Percentiles rank a stretch among this genome's conserved stretches.
Evolutionary conservation across 2,888 invertebrate species (phyloP).

Genomic region (Tipula lateralis): DNA sequence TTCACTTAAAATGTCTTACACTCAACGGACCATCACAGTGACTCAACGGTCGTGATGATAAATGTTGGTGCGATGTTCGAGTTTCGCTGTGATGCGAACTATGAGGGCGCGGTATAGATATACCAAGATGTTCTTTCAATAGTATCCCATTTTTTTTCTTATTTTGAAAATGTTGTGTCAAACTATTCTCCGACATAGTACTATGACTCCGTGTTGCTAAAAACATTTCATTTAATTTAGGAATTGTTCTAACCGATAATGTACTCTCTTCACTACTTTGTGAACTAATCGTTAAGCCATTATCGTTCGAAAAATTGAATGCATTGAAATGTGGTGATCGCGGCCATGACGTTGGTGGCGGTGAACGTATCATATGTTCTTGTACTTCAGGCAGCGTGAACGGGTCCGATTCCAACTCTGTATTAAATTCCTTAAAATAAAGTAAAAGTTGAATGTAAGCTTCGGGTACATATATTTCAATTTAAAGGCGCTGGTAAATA

Average conservation of each 20-base stretch:
- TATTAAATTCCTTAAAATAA: constrained; percentile 29
- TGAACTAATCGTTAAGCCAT: constrained; percentile 33
- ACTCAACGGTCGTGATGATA: constrained; percentile 16
- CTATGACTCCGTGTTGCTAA: constrained; percentile 1
- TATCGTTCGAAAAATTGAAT: constrained; percentile 32
- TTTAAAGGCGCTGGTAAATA: constrained; percentile 42
- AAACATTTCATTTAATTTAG: constrained; percentile 28
- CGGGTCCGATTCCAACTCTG: constrained; percentile 52
- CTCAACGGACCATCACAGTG: constrained; percentile 30
- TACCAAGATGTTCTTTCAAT: constrained; percentile 25
- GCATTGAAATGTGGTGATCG: constrained; percentile 36
- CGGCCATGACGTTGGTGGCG: constrained; percentile 75
- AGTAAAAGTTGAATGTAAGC: background rate
- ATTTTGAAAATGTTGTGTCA: background rate
- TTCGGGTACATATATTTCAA: background rate
- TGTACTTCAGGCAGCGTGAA: constrained; percentile 72
- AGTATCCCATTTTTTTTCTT: constrained; percentile 27
- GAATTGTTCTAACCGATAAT: background rate
- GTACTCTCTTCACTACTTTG: constrained; percentile 32
- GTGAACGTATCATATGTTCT: constrained; percentile 76
- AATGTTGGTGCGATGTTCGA: background rate
- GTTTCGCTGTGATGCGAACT: constrained; percentile 29
- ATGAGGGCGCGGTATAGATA: constrained; percentile 27
- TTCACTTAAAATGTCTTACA: constrained; percentile 28
- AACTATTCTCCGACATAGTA: constrained; percentile 26